phyloP scores from a whole-genome alignment of 2,113 vertebrate genomes.

The Petromus typicus region DNA sequence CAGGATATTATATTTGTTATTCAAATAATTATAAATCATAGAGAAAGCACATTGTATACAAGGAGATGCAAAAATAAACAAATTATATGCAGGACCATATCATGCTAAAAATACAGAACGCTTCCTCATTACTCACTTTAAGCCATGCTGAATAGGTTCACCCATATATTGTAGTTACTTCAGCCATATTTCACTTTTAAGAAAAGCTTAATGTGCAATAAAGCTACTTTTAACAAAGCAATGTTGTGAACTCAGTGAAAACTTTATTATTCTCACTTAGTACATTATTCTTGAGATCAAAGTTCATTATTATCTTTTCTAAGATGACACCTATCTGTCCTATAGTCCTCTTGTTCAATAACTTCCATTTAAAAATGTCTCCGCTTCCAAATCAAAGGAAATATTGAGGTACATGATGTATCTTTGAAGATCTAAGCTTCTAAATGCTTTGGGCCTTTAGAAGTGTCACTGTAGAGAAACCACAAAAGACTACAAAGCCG shows the following conservation, averaged over 20 bases:
- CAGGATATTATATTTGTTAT: not conserved
- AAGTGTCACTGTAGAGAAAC: slow-evolving; percentile 69
- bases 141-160: slow-evolving; percentile 48
- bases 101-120: not conserved
- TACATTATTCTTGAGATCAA: slow-evolving; percentile 77
- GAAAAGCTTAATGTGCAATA: slow-evolving; percentile 66
- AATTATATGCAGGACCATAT: not conserved
- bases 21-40: slow-evolving; percentile 47
- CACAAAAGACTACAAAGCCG: slow-evolving; percentile 72
- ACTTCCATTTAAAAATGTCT: slow-evolving; percentile 72
- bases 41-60: not conserved
- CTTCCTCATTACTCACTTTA: slow-evolving; percentile 32
- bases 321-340: slow-evolving; percentile 65
- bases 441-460: slow-evolving; percentile 66
- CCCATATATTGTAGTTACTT: slow-evolving; percentile 41
- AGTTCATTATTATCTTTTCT: slow-evolving; percentile 72
- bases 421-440: slow-evolving; percentile 80
- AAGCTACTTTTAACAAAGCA: slow-evolving; percentile 65
- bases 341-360: slow-evolving; percentile 69
- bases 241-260: slow-evolving; percentile 55
- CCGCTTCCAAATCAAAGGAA: slow-evolving; percentile 77
- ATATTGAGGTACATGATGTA: slow-evolving; percentile 68
- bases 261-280: slow-evolving; percentile 70
- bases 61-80: not conserved
- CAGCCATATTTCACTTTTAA: slow-evolving; percentile 58